Conservation (phyloP, 2,797 vertebrate genomes). For the Rousettus madagascariensis region DNA sequence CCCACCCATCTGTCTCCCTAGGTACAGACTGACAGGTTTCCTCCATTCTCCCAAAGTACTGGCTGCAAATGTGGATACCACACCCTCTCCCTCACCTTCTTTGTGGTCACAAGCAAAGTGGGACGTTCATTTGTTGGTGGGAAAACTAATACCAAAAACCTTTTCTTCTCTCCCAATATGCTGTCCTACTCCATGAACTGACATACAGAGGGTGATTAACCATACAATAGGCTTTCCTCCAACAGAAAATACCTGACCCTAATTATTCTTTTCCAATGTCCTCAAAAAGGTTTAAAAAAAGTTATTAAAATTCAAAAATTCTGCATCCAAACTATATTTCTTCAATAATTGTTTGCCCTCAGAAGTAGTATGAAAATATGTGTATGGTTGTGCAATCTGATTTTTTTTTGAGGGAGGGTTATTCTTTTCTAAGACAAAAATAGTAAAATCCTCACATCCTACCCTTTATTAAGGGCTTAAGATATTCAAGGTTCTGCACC, state of each 20-base stretch:
- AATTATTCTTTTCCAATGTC: not conserved
- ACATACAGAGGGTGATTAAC: not conserved
- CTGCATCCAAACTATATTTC: not conserved
- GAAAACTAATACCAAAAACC: not conserved
- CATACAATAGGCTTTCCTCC: not conserved
- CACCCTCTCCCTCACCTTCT: not conserved
- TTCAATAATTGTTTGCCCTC: not conserved
- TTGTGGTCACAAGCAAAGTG: not conserved
- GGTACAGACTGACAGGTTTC: not conserved
- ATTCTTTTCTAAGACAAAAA: not conserved
- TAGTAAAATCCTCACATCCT: not conserved
- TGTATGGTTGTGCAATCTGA: not conserved
- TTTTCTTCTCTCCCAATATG: not conserved
- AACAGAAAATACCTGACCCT: not conserved
- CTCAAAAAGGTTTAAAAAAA: not conserved
- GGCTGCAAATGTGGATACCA: rapidly evolving
- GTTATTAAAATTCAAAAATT: not conserved
- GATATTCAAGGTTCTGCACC: too few relatives aligned
- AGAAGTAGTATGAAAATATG: not conserved
- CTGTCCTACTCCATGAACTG: not conserved
- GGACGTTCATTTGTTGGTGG: rapidly evolving
- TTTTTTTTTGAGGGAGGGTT: rapidly evolving
- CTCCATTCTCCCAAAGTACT: not conserved
- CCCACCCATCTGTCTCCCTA: not conserved
- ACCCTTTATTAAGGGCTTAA: not conserved